These are phyloP conservation scores for Jacana jacana DNA, from an alignment of 2,113 vertebrate species.

Conservation along the genomic window DNA sequence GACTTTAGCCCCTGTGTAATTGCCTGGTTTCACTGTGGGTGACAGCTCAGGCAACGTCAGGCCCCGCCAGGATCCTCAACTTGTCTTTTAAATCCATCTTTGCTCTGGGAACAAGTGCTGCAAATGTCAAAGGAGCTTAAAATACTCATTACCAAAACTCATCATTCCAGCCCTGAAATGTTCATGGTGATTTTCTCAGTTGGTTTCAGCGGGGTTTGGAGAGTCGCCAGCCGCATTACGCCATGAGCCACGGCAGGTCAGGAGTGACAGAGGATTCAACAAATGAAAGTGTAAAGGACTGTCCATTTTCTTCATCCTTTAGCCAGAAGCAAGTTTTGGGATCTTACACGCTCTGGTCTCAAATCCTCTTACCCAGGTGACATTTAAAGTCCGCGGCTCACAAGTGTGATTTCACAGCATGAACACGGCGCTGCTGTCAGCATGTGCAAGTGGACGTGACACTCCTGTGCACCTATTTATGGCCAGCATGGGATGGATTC, in stretches of 20 bases:
- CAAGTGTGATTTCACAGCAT: slow-evolving; percentile 23
- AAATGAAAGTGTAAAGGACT: background rate
- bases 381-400: background rate
- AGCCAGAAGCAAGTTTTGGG: background rate
- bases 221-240: background rate
- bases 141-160: slow-evolving; percentile 41
- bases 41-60: background rate
- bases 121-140: slow-evolving; percentile 27
- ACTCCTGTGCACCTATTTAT: background rate
- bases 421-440: background rate
- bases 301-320: background rate
- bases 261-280: background rate
- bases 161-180: background rate
- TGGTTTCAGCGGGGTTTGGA: background rate
- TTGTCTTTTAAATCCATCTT: background rate
- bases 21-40: background rate
- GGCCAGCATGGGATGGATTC: background rate
- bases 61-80: background rate
- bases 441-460: background rate
- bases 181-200: background rate
- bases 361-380: slow-evolving; percentile 2
- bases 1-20: background rate
- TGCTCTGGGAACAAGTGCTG: background rate
- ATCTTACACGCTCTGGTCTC: background rate
- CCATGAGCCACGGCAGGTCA: background rate